Conservation (phyloP, 2,797 vertebrate genomes). For the Peromyscus nudipes region DNA sequence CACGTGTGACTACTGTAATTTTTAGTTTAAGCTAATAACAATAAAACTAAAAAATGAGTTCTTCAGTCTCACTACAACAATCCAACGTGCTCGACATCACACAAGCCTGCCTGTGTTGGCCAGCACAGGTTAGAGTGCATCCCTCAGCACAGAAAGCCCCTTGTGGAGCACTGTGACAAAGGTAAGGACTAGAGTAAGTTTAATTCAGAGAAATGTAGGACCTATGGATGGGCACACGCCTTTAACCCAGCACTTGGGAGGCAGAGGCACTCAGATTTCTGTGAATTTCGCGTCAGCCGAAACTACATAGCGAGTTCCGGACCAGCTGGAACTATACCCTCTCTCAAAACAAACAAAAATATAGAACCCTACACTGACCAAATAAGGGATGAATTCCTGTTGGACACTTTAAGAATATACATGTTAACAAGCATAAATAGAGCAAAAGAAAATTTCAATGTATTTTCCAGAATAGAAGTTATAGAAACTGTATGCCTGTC, state of each 20-base stretch:
- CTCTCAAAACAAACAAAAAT: not conserved
- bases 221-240: not conserved
- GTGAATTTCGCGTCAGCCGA: not conserved
- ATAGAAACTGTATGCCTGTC: not conserved
- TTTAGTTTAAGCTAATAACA: not conserved
- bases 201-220: not conserved
- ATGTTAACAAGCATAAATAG: not conserved
- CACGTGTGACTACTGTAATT: not conserved
- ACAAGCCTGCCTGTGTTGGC: too few species aligned
- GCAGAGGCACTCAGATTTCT: not conserved
- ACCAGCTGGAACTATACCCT: not conserved
- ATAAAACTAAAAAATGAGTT: slow-evolving; percentile 9
- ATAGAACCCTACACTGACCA: not conserved
- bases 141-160: not conserved
- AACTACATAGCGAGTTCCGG: too few species aligned
- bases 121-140: not conserved
- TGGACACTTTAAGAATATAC: not conserved
- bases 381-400: not conserved
- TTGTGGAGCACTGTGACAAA: too few species aligned
- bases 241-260: too few species aligned
- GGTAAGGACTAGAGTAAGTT: not conserved
- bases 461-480: slow-evolving; percentile 1
- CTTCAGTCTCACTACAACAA: not conserved
- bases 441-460: not conserved
- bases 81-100: not conserved